Base-by-base conservation (phyloP, 1,140 invertebrate genomes). In the Drosophila insularis region DNA sequence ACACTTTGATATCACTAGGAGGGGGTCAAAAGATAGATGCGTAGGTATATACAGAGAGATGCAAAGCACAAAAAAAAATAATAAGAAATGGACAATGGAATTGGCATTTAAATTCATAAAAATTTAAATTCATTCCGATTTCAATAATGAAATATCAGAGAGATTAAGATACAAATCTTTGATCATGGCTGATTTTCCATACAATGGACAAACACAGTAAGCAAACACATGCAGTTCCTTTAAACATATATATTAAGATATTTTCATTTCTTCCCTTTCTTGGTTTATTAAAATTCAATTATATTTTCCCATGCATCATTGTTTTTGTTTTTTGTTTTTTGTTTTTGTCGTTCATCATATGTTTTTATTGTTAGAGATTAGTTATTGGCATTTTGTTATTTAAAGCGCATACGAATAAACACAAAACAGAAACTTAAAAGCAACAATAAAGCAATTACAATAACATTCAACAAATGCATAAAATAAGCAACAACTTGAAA, bases 161-260 rank as follows among this genome's bases (percentile, higher is more conserved):
- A 14, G n/a, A 43, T 6, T 14, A 14, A 14, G 40, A 43, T 43
- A 17, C 14, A 14, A 14, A 43, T 43, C 13, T 8, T 43, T 13
- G 11, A 46, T 50, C 8, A 8, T 50, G 7, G 3, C 43, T 50
- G 17, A 65, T 64, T 63, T 55, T 21, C 40, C 40, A 10, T 23
- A 31, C 17, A 17, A 5, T 21, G 58, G 64, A 79, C 76, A 68
- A 73, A 56, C 74, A 79, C 77, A 79, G 46, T 68, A 76, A 79
- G 77, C 77, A 37, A 53, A 59, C 14, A 66, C 63, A 63, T 55
- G 54, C 13, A 70, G 40, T 14, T 50, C 17, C 43, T n/a, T 32
- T 19, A n/a, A 10, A 37, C 35, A 50, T 46, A 46, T 0, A 46
- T 7, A 46, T 3, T 17, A 7, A 43, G 14, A 19, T 46, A 6